Evolutionary conservation across 2,797 vertebrate genomes (phyloP), one percentile per base, ranked within the genome.

Genomic region (Parambassis ranga): DNA sequence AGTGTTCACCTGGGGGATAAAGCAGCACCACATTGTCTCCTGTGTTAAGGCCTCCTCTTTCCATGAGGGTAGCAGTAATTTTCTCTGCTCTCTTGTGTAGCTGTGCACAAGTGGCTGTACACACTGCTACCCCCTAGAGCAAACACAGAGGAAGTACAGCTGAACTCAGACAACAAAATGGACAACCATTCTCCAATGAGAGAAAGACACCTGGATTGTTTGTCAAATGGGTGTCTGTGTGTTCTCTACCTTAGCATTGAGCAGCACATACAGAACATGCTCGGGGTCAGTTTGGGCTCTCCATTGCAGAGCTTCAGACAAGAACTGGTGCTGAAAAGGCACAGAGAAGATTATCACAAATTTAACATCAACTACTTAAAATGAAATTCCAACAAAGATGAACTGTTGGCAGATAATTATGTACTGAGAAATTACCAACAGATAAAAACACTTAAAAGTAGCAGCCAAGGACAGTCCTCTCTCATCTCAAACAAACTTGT

Each of bases 21-120:
- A 99, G 96, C 66, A 99, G 94, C 79, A 98, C 97, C 89, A 98
- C 97, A 0, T 98, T 98, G 90, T 99, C 97, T 59, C 97, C 97
- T 15, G 96, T 95, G 81, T 98, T 98, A 60, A 98, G 94, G 83
- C 96, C 94, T 50, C 97, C 97, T 90, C 95, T 95, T 84, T 98
- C 97, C 78, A 91, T 88, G 32, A 98, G 90, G 14, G 95, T 92
- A 2, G 95, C 94, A 0, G 96, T 95, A 57, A 98, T 97, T 73
- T 95, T 95, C 90, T 99, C 97, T 0, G 97, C 97, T 77, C 95
- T 92, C 82, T 98, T 98, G 87, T 99, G 97, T 55, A 99, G 87
- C 86, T 99, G 97, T 58, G 95, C 91, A 84, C 95, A 98, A 13
- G 95, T 96, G 75, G 95, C 95, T 7, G 95, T 98, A 90, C 95